phyloP scores from a whole-genome alignment of 2,113 vertebrate species.

The Tylochromis polylepis region DNA sequence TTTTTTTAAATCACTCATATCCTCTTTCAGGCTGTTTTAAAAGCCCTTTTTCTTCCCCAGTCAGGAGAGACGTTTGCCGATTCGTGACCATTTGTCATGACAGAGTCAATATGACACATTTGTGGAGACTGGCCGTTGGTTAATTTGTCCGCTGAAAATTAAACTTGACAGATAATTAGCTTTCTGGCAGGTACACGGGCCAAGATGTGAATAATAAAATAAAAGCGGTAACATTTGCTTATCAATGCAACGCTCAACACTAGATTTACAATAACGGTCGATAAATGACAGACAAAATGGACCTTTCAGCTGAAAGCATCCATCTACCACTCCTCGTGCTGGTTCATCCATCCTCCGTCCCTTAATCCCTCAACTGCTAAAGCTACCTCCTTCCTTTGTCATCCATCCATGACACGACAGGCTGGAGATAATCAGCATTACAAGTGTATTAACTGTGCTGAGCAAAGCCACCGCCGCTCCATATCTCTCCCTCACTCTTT shows the following conservation, averaged over 20 bases:
- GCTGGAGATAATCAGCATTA: constrained; percentile 42
- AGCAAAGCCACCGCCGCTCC: neutral
- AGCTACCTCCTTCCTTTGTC: constrained; percentile 1
- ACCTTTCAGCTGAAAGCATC: neutral
- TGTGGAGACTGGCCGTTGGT: neutral
- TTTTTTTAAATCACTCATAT: accelerated
- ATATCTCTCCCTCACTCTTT: neutral
- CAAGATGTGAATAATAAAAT: neutral
- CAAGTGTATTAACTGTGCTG: constrained; percentile 36
- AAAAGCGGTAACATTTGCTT: neutral
- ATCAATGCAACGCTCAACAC: neutral
- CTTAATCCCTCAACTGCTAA: constrained; percentile 4
- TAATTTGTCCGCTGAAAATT: neutral
- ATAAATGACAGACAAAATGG: neutral
- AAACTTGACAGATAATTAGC: neutral
- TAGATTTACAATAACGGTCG: neutral
- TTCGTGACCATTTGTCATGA: neutral
- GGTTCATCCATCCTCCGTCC: neutral
- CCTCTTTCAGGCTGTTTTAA: neutral
- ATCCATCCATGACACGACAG: constrained; percentile 28
- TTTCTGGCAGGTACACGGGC: neutral
- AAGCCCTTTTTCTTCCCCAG: neutral
- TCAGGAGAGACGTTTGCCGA: neutral
- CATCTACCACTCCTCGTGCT: neutral
- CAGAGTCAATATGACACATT: neutral